Percentiles rank a stretch among this genome's conserved stretches.
Evolutionary conservation across 2,797 vertebrate species (phyloP).

Genomic region (Chelmon rostratus): DNA sequence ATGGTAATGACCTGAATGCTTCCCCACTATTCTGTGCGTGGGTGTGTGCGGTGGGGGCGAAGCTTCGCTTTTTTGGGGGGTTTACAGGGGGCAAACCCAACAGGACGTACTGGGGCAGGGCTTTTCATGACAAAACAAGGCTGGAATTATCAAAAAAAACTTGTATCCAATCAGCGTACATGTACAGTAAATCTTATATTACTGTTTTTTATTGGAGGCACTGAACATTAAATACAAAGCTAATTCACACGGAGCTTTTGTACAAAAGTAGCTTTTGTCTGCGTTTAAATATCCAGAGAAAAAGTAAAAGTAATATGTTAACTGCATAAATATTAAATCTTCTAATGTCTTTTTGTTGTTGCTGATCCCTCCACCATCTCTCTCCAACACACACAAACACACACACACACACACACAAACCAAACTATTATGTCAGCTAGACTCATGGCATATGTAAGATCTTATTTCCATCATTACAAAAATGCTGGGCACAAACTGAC

Average conservation of each 20-base stretch:
- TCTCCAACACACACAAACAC: constrained; percentile 26
- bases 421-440: constrained; percentile 87
- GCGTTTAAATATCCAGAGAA: constrained; percentile 1
- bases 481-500: constrained; percentile 86
- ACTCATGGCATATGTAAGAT: constrained; percentile 86
- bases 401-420: constrained; percentile 43
- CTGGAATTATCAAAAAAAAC: constrained; percentile 43
- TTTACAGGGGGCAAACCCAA: constrained; percentile 59
- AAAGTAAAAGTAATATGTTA: constrained; percentile 8
- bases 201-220: neutral
- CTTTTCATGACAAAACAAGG: constrained; percentile 67
- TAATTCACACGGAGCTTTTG: neutral
- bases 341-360: constrained; percentile 32
- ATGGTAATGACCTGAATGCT: constrained; percentile 93
- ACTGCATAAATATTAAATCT: constrained; percentile 28
- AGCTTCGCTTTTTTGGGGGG: constrained; percentile 61
- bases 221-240: neutral
- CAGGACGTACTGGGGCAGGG: constrained; percentile 64
- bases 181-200: constrained; percentile 14
- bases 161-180: constrained; percentile 15
- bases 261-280: neutral
- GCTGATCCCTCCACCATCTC: constrained; percentile 9
- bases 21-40: constrained; percentile 58
- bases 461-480: constrained; percentile 87
- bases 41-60: constrained; percentile 45